phyloP scores from a whole-genome alignment of 1,140 invertebrate genomes.

The Cydia splendana region DNA sequence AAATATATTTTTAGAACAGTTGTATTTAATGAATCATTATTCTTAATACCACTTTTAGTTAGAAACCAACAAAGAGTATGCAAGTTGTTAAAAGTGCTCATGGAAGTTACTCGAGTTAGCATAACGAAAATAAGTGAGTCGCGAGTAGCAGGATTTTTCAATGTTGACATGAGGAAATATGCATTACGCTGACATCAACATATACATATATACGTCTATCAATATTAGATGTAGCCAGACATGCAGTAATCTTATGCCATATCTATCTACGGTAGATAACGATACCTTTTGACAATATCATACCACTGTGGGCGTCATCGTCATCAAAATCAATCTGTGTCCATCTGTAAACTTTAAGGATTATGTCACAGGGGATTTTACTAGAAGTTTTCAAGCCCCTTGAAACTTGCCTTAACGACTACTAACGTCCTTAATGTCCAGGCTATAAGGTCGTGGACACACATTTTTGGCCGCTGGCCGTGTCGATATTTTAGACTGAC shows the following conservation, averaged over 20 bases:
- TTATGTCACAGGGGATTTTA: too few species aligned
- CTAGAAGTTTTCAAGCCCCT: background rate
- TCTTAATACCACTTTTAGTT: too few species aligned
- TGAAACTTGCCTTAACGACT: background rate
- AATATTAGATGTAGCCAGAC: background rate
- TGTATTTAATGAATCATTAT: too few species aligned
- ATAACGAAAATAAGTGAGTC: too few species aligned
- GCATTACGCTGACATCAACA: background rate
- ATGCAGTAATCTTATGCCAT: background rate
- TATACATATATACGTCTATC: background rate
- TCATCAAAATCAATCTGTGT: background rate
- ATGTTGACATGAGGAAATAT: background rate
- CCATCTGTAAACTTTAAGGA: background rate
- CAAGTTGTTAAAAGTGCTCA: too few species aligned
- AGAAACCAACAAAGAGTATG: too few species aligned
- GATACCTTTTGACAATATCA: background rate
- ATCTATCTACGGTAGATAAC: background rate
- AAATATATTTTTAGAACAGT: too few species aligned
- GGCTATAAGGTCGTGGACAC: too few species aligned
- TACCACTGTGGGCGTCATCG: background rate
- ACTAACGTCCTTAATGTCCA: too few species aligned
- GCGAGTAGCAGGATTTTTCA: too few species aligned
- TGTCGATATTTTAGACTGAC: background rate
- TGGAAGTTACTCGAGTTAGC: too few species aligned
- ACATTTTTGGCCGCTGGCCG: too few species aligned